A percentile compares a stretch with the other conserved stretches of the same genome.
Evolutionary conservation across 2,888 invertebrate genomes (phyloP).

Genomic region (Cylindroiulus punctatus): DNA sequence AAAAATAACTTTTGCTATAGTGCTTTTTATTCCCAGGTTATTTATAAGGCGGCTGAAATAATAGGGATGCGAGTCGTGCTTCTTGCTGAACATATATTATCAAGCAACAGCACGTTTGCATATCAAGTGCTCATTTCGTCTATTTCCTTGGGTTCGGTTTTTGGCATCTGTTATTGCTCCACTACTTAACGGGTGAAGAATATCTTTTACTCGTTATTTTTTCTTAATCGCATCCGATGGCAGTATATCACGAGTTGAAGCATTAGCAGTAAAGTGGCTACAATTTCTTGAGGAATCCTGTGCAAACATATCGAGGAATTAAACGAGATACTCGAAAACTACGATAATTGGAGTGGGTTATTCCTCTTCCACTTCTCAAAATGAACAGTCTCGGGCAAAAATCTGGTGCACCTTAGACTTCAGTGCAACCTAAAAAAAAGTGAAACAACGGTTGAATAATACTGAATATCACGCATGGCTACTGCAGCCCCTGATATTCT

Average conservation of each 20-base stretch:
- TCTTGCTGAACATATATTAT: slow-evolving; percentile 25
- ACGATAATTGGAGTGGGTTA: too few species aligned
- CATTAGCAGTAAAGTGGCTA: neutral
- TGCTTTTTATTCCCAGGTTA: slow-evolving; percentile 45
- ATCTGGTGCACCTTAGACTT: too few species aligned
- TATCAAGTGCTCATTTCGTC: slow-evolving; percentile 30
- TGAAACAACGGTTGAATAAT: too few species aligned
- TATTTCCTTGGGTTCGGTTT: neutral
- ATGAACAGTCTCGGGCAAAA: too few species aligned
- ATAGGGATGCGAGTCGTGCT: slow-evolving; percentile 26
- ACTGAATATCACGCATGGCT: too few species aligned
- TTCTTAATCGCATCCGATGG: neutral
- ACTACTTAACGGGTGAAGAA: neutral
- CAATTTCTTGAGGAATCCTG: neutral
- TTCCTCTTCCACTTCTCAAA: too few species aligned
- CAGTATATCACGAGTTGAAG: neutral
- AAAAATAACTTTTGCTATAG: slow-evolving; percentile 43
- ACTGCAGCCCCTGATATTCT: too few species aligned
- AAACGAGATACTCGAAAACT: too few species aligned
- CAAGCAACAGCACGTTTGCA: slow-evolving; percentile 19
- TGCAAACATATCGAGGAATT: neutral
- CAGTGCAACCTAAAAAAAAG: too few species aligned
- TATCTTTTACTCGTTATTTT: neutral
- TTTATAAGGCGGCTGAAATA: slow-evolving; percentile 36
- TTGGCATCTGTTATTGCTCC: slow-evolving; percentile 15